phyloP scores from a whole-genome alignment of 2,797 vertebrate species.

The Helicolenus hilgendorfi region DNA sequence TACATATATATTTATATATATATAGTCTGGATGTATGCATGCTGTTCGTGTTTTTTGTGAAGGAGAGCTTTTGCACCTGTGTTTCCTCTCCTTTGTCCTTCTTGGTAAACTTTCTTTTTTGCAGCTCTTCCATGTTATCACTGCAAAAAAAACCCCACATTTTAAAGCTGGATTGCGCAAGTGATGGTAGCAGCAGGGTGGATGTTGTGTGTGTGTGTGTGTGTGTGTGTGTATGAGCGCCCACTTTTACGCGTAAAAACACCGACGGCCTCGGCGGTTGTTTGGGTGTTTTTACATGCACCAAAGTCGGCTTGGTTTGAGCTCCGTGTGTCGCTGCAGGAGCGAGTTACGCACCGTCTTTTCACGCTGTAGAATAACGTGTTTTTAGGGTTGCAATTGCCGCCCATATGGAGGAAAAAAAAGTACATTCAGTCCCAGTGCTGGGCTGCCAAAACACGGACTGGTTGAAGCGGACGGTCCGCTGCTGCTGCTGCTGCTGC shows the following conservation, averaged over 20 bases:
- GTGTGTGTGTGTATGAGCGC: slow-evolving; percentile 4
- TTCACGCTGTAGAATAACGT: slow-evolving; percentile 56
- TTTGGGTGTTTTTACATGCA: slow-evolving; percentile 62
- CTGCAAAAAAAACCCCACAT: slow-evolving; percentile 31
- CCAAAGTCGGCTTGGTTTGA: slow-evolving; percentile 10
- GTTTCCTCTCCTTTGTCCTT: slow-evolving; percentile 72
- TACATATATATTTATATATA: no score
- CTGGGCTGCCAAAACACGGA: slow-evolving; percentile 65
- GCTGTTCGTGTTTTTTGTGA: slow-evolving; percentile 13
- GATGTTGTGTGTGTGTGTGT: slow-evolving; percentile 56
- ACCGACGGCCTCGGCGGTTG: slow-evolving; percentile 57
- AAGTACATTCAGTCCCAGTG: slow-evolving; percentile 85
- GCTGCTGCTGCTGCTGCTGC: slow-evolving; percentile 17
- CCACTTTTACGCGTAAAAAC: slow-evolving; percentile 65
- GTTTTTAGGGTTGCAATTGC: slow-evolving; percentile 70
- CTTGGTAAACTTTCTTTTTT: slow-evolving; percentile 46
- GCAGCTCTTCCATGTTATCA: slow-evolving; percentile 47
- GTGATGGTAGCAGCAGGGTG: slow-evolving; percentile 70
- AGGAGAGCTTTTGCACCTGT: slow-evolving; percentile 82
- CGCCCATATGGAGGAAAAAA: slow-evolving; percentile 81
- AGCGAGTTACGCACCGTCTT: slow-evolving; percentile 36
- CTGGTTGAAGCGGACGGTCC: slow-evolving; percentile 43
- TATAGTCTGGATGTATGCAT: slow-evolving; percentile 33
- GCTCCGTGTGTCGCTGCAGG: slow-evolving; percentile 19
- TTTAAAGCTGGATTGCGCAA: slow-evolving; percentile 75